Evolutionary conservation across 2,888 invertebrate genomes (phyloP).

Genomic region (Erebia palarica): DNA sequence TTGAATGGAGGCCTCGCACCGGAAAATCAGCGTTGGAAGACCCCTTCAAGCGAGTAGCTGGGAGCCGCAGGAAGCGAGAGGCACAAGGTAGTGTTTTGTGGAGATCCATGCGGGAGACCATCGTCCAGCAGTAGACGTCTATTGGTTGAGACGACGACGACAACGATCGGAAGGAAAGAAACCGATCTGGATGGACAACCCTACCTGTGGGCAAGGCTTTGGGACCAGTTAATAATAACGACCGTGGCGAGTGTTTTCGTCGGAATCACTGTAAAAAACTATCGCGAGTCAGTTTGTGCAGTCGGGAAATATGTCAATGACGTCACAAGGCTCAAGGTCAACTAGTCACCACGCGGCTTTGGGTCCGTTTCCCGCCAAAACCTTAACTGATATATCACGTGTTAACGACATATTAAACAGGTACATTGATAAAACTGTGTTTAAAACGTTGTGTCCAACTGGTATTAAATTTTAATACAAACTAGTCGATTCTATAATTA

Average conservation of each 20-base stretch:
- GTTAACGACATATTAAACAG: constrained; percentile 33
- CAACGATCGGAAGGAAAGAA: constrained; percentile 3
- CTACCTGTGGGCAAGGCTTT: constrained; percentile 14
- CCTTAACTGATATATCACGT: constrained; percentile 49
- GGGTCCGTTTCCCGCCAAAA: constrained; percentile 66
- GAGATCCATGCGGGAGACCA: no score
- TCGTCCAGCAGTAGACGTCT: no score
- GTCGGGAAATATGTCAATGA: constrained; percentile 78
- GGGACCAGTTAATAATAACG: constrained; percentile 41
- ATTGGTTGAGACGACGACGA: not conserved
- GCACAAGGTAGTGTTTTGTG: no score
- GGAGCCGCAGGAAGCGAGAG: no score
- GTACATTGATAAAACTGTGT: not conserved
- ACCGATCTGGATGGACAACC: not conserved
- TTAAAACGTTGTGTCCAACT: not conserved
- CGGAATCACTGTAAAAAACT: constrained; percentile 42
- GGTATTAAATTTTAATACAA: not conserved
- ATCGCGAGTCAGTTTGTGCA: constrained; percentile 59
- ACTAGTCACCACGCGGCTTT: constrained; percentile 58
- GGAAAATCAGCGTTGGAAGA: no score
- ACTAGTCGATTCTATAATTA: not conserved
- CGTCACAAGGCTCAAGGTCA: constrained; percentile 75
- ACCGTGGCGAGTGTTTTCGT: constrained; percentile 40
- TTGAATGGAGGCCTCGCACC: no score
- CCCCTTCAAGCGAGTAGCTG: no score